Evolutionary conservation across 1,140 invertebrate genomes (phyloP).

Genomic region (Melipona quadrifasciata): DNA sequence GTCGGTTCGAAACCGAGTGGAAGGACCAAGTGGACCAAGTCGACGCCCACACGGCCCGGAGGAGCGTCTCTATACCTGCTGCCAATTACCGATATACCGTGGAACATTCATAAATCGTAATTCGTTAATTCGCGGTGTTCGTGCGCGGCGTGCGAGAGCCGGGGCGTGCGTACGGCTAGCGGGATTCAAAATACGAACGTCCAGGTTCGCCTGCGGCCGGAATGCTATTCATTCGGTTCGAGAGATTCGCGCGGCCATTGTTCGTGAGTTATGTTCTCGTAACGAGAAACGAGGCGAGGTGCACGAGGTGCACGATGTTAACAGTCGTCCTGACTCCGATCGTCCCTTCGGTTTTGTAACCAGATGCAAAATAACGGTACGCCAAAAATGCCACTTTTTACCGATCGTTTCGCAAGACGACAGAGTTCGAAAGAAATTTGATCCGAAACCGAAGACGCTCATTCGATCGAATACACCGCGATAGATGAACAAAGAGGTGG

Average conservation of each 20-base stretch:
- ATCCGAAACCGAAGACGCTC: no score
- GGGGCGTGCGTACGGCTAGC: constrained; percentile 38
- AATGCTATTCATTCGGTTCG: constrained; percentile 63
- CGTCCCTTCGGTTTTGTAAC: constrained; percentile 8
- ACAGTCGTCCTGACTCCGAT: constrained; percentile 56
- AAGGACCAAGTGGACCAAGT: constrained; percentile 1
- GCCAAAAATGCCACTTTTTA: neutral
- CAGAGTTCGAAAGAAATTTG: no score
- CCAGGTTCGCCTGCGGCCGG: constrained; percentile 50
- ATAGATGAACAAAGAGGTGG: constrained; percentile 56
- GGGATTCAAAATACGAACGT: constrained; percentile 64
- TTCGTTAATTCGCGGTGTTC: constrained; percentile 64
- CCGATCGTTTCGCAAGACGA: no score
- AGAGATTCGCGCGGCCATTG: constrained; percentile 61
- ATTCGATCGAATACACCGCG: neutral
- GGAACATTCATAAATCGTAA: constrained; percentile 66
- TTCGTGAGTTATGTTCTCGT: constrained; percentile 67
- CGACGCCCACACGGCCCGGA: constrained; percentile 46
- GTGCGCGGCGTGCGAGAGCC: constrained; percentile 36
- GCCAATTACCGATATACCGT: constrained; percentile 66
- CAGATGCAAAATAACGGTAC: neutral
- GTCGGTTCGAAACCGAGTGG: neutral
- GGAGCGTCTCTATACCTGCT: constrained; percentile 56
- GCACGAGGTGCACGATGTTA: constrained; percentile 46
- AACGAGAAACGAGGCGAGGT: constrained; percentile 62